phyloP scores from a whole-genome alignment of 2,797 vertebrate species.

The Psittacula echo region DNA sequence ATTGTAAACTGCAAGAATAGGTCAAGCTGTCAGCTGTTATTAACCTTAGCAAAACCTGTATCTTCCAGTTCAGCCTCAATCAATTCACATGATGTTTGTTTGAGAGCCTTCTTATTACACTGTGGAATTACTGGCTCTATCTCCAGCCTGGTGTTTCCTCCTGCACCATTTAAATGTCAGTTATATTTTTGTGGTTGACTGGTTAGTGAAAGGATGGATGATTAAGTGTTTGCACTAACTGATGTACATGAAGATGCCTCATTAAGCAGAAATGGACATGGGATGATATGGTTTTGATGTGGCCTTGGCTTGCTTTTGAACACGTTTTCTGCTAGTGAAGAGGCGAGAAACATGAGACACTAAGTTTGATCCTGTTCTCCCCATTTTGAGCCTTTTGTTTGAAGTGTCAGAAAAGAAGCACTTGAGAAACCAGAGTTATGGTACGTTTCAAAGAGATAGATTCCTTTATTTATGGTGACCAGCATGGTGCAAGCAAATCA shows the following conservation, averaged over 20 bases:
- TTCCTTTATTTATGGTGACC: no score
- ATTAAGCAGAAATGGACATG: neutral
- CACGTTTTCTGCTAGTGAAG: neutral
- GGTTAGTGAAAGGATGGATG: slow-evolving; percentile 27
- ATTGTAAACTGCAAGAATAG: neutral
- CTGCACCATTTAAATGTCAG: slow-evolving; percentile 26
- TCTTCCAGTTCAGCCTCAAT: slow-evolving; percentile 54
- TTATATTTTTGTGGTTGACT: slow-evolving; percentile 37
- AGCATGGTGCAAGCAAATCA: no score
- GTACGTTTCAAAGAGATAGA: neutral
- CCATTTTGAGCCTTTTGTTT: neutral
- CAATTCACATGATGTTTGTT: slow-evolving; percentile 23
- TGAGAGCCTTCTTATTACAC: slow-evolving; percentile 11
- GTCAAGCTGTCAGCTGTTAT: slow-evolving; percentile 38
- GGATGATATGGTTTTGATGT: slow-evolving; percentile 32
- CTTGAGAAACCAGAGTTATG: neutral
- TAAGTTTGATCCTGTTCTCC: neutral
- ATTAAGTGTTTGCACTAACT: slow-evolving; percentile 20
- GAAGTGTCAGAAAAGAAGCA: neutral
- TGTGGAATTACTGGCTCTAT: neutral
- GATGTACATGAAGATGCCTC: slow-evolving; percentile 30
- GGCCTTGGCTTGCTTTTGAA: neutral
- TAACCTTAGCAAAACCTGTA: neutral
- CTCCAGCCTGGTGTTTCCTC: slow-evolving; percentile 24
- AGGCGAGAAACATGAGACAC: neutral